Evolutionary conservation across 2,888 invertebrate species (phyloP), one percentile per base, ranked within the genome.

Genomic region (Drosophila seclusa): DNA sequence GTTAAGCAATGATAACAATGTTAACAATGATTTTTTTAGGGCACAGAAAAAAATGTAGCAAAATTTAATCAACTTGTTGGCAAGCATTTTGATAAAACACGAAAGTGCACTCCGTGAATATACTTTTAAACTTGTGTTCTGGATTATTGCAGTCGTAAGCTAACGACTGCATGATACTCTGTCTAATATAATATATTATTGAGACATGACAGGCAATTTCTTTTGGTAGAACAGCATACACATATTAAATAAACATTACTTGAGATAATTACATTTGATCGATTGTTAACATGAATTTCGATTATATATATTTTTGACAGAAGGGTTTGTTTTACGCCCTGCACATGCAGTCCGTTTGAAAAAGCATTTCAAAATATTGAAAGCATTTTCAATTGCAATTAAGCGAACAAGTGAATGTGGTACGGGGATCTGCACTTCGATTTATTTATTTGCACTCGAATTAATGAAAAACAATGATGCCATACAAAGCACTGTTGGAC

Each of bases 221-320:
- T 48, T n/a, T 27, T 48, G 16, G 13, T 48, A 4, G 13, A 21
- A 49, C 18, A n/a, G 24, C 38, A 54, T 27, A 34, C 27, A 55
- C 45, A 68, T 6, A 31, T 6, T 34, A 34, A 27, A 16, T 2
- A 42, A 42, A 68, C 50, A 75, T 55, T 45, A 40, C 31, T 38
- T 36, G 4, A 27, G 29, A 40, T 68, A 36, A 55, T 69, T 59
- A 29, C 13, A 48, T 50, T 58, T 53, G 11, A 8, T 21, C 18
- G 69, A 62, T 59, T 58, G 36, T 59, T 6, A 18, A 21, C n/a
- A 38, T 49, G 11, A 32, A 27, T 27, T 55, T 34, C 38, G 53
- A 40, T 27, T 52, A 59, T 67, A 61, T 69, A 49, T 63, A 42
- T 57, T 50, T 62, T 48, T 69, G 58, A 78, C 76, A 65, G 61